Evolutionary conservation across 2,113 vertebrate genomes (phyloP).

Genomic region (Aspiorhynchus laticeps): DNA sequence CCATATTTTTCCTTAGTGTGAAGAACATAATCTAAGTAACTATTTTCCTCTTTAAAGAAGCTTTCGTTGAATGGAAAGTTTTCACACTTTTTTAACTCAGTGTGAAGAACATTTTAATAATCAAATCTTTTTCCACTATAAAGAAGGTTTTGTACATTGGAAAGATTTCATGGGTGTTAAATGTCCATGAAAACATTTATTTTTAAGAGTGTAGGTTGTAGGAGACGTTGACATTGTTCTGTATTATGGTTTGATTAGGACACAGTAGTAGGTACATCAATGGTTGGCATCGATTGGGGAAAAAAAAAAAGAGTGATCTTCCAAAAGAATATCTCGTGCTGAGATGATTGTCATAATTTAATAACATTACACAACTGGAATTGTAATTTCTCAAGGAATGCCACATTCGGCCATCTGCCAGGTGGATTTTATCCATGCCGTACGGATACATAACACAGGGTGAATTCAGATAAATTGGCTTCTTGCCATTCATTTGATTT

Average conservation of each 20-base stretch:
- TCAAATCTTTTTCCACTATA: background rate
- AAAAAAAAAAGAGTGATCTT: background rate
- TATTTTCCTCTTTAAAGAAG: background rate
- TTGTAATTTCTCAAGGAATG: background rate
- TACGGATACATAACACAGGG: background rate
- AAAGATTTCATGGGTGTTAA: no score
- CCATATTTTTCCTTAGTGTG: no score
- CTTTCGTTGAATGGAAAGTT: no score
- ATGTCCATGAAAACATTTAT: background rate
- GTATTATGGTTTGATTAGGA: background rate
- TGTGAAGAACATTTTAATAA: no score
- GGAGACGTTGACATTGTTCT: background rate
- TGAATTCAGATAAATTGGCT: background rate
- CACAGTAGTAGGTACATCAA: background rate
- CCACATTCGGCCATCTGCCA: background rate
- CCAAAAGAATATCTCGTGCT: background rate
- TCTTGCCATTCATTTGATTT: slow-evolving; percentile 22
- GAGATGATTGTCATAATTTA: background rate
- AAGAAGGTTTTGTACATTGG: background rate
- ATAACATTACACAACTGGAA: slow-evolving; percentile 16
- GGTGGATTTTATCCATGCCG: background rate
- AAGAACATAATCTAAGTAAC: background rate
- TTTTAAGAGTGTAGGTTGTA: background rate
- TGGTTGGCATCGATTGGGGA: background rate
- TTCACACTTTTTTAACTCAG: no score